Evolutionary conservation across 2,113 vertebrate genomes (phyloP).

Genomic region (Urocolius indicus): DNA sequence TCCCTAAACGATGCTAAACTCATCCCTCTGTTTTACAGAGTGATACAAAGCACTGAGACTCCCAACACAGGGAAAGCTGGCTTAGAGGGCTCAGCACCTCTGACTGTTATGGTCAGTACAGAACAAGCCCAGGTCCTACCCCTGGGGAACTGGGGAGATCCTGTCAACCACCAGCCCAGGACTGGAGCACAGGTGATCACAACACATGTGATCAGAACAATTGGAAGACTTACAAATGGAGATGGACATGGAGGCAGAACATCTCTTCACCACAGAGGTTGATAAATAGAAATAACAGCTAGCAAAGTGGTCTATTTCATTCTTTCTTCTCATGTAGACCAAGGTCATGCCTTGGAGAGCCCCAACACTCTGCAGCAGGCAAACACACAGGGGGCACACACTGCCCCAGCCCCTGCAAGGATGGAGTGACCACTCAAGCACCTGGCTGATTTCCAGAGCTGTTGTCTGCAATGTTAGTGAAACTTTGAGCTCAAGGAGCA

Average conservation of each 20-base stretch:
- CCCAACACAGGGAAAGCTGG: not conserved
- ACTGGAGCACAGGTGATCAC: too few species aligned
- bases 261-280: not conserved
- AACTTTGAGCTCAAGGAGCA: not conserved
- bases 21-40: not conserved
- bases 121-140: not conserved
- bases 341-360: not conserved
- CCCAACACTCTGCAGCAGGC: not conserved
- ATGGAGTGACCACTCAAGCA: not conserved
- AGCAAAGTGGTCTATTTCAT: not conserved
- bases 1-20: not conserved
- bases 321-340: not conserved
- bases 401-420: not conserved
- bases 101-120: not conserved
- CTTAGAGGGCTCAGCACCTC: not conserved
- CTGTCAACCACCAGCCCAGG: not conserved
- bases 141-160: fast-evolving
- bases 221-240: not conserved
- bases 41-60: not conserved
- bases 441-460: not conserved
- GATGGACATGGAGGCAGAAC: not conserved
- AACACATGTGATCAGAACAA: not conserved
- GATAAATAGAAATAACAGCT: not conserved
- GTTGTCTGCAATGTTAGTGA: not conserved
- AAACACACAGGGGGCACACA: fast-evolving